Evolutionary conservation across 2,888 invertebrate species (phyloP), one percentile per base, ranked within the genome.

Genomic region (Meiosimyza decipiens): DNA sequence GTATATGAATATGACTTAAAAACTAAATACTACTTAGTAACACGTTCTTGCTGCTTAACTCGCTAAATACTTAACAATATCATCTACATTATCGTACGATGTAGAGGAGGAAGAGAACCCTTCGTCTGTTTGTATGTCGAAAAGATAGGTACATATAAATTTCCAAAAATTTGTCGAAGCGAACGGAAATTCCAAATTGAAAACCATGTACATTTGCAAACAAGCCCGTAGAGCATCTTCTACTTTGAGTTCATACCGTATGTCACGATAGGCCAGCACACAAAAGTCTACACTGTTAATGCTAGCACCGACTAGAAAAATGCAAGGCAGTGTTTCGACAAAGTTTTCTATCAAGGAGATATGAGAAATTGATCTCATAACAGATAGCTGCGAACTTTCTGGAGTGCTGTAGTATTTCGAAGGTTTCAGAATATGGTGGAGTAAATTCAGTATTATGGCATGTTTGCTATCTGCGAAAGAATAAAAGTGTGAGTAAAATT

Each of bases 401-500:
- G 71, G 54, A 9, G 74, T 74, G 54, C 49, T 72, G 16, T 66
- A 71, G 12, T 52, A 52, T 22, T 72, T 66, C 16, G 66, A 70
- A 13, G 73, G 71, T 57, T 71, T 71, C 4, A 71, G 68, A 18
- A 75, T 71, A 40, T 71, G 69, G 54, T 75, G 74, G 22, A 75
- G 57, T 69, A 75, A 51, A 18, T 73, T 50, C 13, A 75, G 16
- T 40, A 75, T 16, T 13, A 60, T 60, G 15, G 73, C 73, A 16
- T 68, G 64, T 28, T 49, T 68, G 55, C 71, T 68, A 57, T 75
- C 74, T 74, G 60, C 6, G 51, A 54, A 57, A 59, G 13, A 22
- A n/a, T 12, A 47, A 49, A 64, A 3, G 16, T 3, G 13, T 55
- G 22, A 54, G 22, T 60, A 60, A 16, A 54, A 18, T 18, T 40